Conservation (phyloP, 2,888 invertebrate species). For the Nephrocerus scutellatus region DNA sequence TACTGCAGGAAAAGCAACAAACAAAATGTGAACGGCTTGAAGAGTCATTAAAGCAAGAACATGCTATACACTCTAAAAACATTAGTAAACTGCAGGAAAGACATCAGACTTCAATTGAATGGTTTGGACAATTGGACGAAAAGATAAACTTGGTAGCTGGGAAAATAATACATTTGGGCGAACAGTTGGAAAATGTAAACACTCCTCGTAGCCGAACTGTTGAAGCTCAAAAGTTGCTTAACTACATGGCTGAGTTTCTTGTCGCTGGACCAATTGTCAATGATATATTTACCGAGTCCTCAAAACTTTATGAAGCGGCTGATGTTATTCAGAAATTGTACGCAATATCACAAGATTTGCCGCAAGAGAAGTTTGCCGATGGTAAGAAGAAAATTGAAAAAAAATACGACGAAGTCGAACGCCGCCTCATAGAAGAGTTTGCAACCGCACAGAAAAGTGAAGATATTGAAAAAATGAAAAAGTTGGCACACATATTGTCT, state of each 20-base stretch:
- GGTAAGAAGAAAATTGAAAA: constrained; percentile 79
- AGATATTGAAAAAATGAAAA: constrained; percentile 84
- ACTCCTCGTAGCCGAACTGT: constrained; percentile 89
- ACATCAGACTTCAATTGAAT: constrained; percentile 78
- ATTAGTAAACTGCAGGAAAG: constrained; percentile 75
- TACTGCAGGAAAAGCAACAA: constrained; percentile 76
- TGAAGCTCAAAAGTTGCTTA: constrained; percentile 88
- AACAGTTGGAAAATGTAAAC: constrained; percentile 94
- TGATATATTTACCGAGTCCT: constrained; percentile 77
- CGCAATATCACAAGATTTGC: constrained; percentile 91
- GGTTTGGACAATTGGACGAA: constrained; percentile 88
- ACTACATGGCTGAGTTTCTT: constrained; percentile 86
- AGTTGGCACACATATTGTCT: constrained; percentile 82
- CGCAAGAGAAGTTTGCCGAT: constrained; percentile 75
- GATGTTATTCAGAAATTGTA: constrained; percentile 96
- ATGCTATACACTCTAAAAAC: constrained; percentile 72
- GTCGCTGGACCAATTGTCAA: constrained; percentile 77
- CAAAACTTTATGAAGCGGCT: constrained; percentile 79
- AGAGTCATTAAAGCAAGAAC: constrained; percentile 75
- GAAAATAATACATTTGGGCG: constrained; percentile 96
- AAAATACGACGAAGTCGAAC: constrained; percentile 86
- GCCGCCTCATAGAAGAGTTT: constrained; percentile 89
- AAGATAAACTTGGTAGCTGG: constrained; percentile 96
- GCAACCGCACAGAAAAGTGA: constrained; percentile 78
- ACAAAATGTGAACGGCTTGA: constrained; percentile 81